A percentile compares a stretch with the other conserved stretches of the same genome.
phyloP scores from a whole-genome alignment of 2,113 vertebrate genomes.

The Poecile atricapillus region DNA sequence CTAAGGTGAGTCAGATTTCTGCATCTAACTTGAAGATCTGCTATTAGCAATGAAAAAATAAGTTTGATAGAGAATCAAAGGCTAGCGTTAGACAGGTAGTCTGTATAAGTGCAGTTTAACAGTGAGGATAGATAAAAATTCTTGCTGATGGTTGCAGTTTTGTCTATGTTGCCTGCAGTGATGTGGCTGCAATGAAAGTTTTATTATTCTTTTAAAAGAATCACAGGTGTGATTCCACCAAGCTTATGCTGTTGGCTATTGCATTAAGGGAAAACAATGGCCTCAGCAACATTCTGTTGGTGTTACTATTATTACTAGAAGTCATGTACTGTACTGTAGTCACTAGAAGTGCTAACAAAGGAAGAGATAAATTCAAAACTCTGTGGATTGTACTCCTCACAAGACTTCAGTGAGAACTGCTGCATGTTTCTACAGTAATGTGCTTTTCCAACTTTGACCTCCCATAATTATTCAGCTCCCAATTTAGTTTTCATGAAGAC shows the following conservation, averaged over 20 bases:
- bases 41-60: background rate
- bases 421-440: background rate
- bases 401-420: background rate
- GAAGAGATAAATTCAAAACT: background rate
- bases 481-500: background rate
- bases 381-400: background rate
- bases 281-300: background rate
- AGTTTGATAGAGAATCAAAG: background rate
- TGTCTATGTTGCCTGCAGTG: background rate
- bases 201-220: background rate
- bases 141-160: background rate
- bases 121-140: background rate
- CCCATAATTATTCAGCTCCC: background rate
- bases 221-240: background rate
- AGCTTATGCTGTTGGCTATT: background rate
- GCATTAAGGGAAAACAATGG: background rate
- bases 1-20: background rate
- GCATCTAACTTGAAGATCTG: background rate
- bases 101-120: background rate
- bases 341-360: background rate
- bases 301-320: background rate
- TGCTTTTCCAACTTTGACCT: background rate
- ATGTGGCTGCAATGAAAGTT: accelerated
- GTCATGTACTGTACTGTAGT: background rate
- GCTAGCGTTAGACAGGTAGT: background rate